Conservation (phyloP, 1,140 invertebrate genomes). For the Gryon sp. region DNA sequence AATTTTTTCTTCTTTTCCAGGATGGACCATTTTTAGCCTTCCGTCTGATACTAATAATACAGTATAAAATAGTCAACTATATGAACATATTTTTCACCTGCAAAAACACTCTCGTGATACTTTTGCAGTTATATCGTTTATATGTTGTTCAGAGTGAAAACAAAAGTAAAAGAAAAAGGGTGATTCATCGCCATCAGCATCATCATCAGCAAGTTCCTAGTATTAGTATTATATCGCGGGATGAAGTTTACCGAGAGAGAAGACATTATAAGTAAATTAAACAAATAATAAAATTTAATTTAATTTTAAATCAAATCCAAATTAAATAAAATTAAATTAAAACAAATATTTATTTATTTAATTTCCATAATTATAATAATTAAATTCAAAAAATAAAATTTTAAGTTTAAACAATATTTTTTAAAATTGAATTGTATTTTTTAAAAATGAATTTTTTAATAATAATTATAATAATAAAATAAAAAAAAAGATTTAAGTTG, state of each 20-base stretch:
- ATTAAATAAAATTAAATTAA: too few species aligned
- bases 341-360: too few species aligned
- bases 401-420: too few species aligned
- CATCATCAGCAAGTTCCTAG: constrained; percentile 70
- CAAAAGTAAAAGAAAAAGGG: constrained; percentile 73
- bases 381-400: too few species aligned
- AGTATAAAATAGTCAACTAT: constrained; percentile 93
- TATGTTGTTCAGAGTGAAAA: constrained; percentile 86
- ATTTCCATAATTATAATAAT: too few species aligned
- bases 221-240: constrained; percentile 82
- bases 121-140: constrained; percentile 90
- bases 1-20: constrained; percentile 59
- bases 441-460: too few species aligned
- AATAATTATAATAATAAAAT: too few species aligned
- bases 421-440: too few species aligned
- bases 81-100: constrained; percentile 97
- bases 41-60: constrained; percentile 89
- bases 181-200: constrained; percentile 70
- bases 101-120: constrained; percentile 92
- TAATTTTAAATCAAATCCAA: not conserved
- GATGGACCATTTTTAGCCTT: constrained; percentile 93
- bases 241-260: constrained; percentile 70
- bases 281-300: not conserved
- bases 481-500: too few species aligned
- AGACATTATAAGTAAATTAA: constrained; percentile 11